phyloP scores from a whole-genome alignment of 2,797 vertebrate species.

The Enteromius unitaeniatus region DNA sequence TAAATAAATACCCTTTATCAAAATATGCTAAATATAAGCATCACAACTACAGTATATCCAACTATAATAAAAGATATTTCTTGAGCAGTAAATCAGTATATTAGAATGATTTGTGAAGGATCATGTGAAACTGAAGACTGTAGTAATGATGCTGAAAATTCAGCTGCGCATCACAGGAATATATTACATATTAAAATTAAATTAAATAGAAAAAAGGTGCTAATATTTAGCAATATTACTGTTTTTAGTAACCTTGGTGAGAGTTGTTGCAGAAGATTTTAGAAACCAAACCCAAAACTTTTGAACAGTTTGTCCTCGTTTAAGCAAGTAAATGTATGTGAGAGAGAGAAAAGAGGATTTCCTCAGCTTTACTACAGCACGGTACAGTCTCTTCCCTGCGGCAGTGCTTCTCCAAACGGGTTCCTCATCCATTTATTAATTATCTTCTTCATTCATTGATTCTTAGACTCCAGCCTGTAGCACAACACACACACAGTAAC shows the following conservation, averaged over 20 bases:
- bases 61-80: background rate
- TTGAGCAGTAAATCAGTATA: background rate
- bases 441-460: constrained; percentile 36
- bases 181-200: background rate
- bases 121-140: background rate
- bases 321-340: background rate
- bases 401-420: background rate
- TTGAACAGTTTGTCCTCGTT: background rate
- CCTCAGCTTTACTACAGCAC: background rate
- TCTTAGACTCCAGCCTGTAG: constrained; percentile 38
- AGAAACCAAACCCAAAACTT: background rate
- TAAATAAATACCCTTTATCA: no score
- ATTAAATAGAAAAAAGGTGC: background rate
- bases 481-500: background rate
- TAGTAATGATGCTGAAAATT: background rate
- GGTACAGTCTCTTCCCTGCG: constrained; percentile 13
- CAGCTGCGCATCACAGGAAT: background rate
- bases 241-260: background rate
- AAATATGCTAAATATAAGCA: no score
- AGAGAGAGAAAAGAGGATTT: constrained; percentile 1
- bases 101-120: background rate
- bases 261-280: background rate
- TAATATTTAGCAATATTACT: background rate
- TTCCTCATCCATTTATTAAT: constrained; percentile 29
- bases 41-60: no score